Evolutionary conservation across 2,797 vertebrate genomes (phyloP).

Genomic region (Chaetodon trifasciatus): DNA sequence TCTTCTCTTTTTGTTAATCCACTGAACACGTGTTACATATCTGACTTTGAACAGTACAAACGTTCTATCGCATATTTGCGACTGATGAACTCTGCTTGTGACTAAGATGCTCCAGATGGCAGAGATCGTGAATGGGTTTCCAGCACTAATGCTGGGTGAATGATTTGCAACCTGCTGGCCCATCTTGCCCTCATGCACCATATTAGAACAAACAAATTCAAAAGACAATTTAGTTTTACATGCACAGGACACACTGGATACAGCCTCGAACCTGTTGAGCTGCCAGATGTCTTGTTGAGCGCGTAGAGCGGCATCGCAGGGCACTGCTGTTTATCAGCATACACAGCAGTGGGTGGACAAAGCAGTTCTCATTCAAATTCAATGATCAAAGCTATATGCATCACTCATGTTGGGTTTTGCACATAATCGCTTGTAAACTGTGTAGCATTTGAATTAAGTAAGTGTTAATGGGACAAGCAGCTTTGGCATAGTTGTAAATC

Average conservation of each 20-base stretch:
- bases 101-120: slow-evolving; percentile 48
- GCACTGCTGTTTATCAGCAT: slow-evolving; percentile 22
- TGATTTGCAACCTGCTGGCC: slow-evolving; percentile 44
- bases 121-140: slow-evolving; percentile 25
- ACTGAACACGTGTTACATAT: slow-evolving; percentile 13
- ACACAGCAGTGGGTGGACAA: slow-evolving; percentile 46
- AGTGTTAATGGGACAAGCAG: slow-evolving; percentile 5
- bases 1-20: background rate
- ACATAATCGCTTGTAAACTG: slow-evolving; percentile 21
- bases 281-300: slow-evolving; percentile 37
- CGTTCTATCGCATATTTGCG: slow-evolving; percentile 21
- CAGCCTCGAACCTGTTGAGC: slow-evolving; percentile 42
- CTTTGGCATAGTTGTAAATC: slow-evolving; percentile 11
- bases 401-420: slow-evolving; percentile 29
- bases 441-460: slow-evolving; percentile 33
- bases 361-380: slow-evolving; percentile 20
- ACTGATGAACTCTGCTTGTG: slow-evolving; percentile 26
- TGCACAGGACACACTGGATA: background rate
- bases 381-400: slow-evolving; percentile 30
- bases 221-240: slow-evolving; percentile 7
- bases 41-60: slow-evolving; percentile 2
- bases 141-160: slow-evolving; percentile 31
- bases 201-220: slow-evolving; percentile 19
- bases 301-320: slow-evolving; percentile 4
- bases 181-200: slow-evolving; percentile 21